Evolutionary conservation across 1,140 invertebrate species (phyloP).

Genomic region (Mylabris phalerata): DNA sequence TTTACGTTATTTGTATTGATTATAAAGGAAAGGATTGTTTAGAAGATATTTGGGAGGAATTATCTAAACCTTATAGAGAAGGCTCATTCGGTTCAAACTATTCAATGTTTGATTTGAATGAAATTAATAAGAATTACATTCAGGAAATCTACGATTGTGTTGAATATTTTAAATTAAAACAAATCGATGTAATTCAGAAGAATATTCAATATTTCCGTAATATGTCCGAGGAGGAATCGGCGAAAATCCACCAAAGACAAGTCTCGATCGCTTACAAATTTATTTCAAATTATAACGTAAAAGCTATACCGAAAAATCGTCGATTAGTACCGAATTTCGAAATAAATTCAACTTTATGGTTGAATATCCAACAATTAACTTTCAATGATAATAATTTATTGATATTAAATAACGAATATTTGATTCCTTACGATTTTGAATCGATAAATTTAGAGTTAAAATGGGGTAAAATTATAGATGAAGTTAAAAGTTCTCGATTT

Average conservation of each 20-base stretch:
- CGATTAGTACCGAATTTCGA: constrained; percentile 17
- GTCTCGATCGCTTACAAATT: constrained; percentile 23
- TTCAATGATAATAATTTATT: no score
- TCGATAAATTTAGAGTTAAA: constrained; percentile 9
- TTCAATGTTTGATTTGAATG: constrained; percentile 53
- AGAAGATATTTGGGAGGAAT: constrained; percentile 42
- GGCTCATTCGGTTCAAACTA: constrained; percentile 20
- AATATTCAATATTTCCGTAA: constrained; percentile 56
- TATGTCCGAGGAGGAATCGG: constrained; percentile 41
- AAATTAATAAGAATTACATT: constrained; percentile 61
- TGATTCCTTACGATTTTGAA: constrained; percentile 7
- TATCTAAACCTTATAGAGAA: constrained; percentile 48
- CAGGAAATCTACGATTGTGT: constrained; percentile 59
- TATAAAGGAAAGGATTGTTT: constrained; percentile 50
- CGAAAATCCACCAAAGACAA: constrained; percentile 12
- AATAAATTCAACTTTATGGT: not conserved
- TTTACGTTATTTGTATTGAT: constrained; percentile 74
- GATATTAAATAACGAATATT: not conserved
- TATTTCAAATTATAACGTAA: constrained; percentile 24
- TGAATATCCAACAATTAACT: no score
- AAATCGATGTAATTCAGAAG: constrained; percentile 55
- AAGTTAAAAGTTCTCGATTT: constrained; percentile 24
- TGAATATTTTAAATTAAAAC: constrained; percentile 56
- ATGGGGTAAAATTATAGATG: constrained; percentile 17
- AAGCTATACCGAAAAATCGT: constrained; percentile 16